A percentile compares a stretch with the other conserved stretches of the same genome.
phyloP scores from a whole-genome alignment of 2,113 vertebrate genomes.

The Pardalotus punctatus region DNA sequence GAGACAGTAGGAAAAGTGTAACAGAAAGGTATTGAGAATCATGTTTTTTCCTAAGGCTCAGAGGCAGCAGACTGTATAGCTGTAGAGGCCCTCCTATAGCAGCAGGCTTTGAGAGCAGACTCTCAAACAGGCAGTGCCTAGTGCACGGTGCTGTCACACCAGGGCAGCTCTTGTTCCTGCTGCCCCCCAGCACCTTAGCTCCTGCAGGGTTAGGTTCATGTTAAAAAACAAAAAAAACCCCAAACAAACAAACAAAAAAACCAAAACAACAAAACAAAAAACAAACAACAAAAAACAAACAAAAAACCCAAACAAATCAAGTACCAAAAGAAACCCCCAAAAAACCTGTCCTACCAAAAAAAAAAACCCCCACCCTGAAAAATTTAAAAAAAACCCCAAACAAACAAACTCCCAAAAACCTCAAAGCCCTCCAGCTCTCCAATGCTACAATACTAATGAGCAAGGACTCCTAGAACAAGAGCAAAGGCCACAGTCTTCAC shows the following conservation, averaged over 20 bases:
- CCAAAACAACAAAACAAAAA: no score
- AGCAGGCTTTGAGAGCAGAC: neutral
- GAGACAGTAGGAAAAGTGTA: neutral
- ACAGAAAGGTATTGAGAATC: neutral
- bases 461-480: neutral
- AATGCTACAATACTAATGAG: rapidly evolving
- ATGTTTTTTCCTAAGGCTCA: neutral
- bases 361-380: no score
- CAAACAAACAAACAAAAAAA: no score
- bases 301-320: no score
- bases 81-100: neutral
- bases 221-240: neutral
- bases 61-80: neutral
- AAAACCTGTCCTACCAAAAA: no score
- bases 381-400: no score
- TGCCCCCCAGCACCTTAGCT: neutral
- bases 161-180: neutral
- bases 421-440: neutral
- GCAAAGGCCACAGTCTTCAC: neutral
- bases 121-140: neutral
- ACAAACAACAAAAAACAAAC: no score
- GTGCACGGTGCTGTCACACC: rapidly evolving
- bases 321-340: no score
- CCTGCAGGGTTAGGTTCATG: neutral
- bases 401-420: neutral